These are phyloP conservation scores for Chalcis sispes DNA, from an alignment of 2,888 invertebrate species.

Conservation along the genomic window DNA sequence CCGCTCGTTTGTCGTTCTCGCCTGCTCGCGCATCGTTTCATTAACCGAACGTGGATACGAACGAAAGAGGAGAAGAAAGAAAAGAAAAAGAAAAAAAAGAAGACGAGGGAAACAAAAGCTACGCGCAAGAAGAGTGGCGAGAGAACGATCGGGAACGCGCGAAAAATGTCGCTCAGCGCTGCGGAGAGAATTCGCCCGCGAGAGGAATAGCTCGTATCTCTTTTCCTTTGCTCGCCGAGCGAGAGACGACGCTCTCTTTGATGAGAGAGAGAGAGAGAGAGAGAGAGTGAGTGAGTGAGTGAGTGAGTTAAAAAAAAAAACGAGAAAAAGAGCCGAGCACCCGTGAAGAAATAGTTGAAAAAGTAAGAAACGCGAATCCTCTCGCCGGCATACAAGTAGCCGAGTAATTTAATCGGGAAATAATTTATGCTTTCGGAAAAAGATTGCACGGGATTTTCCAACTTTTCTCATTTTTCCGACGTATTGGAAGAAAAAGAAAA, in stretches of 20 bases:
- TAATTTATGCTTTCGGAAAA: conserved; percentile 35
- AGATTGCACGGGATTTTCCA: too few relatives aligned
- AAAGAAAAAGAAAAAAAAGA: background rate
- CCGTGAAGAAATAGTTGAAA: background rate
- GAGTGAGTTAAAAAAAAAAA: too few relatives aligned
- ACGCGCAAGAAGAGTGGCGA: background rate
- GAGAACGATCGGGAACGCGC: background rate
- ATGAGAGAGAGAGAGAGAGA: too few relatives aligned
- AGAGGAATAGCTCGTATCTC: conserved; percentile 41
- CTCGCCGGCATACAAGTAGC: background rate
- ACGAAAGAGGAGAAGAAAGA: background rate
- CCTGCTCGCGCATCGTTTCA: conserved; percentile 15
- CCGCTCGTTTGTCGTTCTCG: conserved; percentile 37
- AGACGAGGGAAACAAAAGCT: background rate
- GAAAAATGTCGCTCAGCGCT: conserved; percentile 43
- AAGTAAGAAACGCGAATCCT: background rate
- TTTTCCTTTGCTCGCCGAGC: background rate
- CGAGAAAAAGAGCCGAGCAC: too few relatives aligned
- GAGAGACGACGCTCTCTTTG: background rate
- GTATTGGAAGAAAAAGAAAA: too few relatives aligned
- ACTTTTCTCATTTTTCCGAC: too few relatives aligned
- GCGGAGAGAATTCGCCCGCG: conserved; percentile 41
- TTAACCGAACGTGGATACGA: conserved; percentile 23
- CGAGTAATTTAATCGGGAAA: conserved; percentile 32
- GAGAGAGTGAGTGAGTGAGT: too few relatives aligned